Percentiles rank a stretch among this genome's conserved stretches.
phyloP scores from a whole-genome alignment of 2,113 vertebrate species.

The Sinocyclocheilus anophthalmus region DNA sequence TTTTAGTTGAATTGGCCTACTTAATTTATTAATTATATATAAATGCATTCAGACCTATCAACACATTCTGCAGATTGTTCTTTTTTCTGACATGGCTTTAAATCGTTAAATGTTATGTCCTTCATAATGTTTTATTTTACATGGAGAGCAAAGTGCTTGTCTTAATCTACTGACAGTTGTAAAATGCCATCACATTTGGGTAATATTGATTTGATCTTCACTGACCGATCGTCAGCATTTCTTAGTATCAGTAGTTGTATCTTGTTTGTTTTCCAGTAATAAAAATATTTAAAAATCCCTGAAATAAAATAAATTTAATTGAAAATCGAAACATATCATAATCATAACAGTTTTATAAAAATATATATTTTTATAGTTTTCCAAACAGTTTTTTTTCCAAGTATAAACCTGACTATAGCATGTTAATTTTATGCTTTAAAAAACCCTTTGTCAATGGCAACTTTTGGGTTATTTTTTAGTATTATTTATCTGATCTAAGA shows the following conservation, averaged over 20 bases:
- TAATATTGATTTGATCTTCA: background rate
- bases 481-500: background rate
- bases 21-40: background rate
- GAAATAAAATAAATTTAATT: background rate
- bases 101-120: background rate
- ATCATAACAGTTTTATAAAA: background rate
- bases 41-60: too few relatives aligned
- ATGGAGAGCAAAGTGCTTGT: background rate
- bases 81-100: background rate
- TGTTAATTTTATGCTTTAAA: too few relatives aligned
- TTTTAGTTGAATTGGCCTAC: background rate
- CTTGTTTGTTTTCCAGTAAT: background rate
- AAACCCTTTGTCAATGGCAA: too few relatives aligned
- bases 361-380: too few relatives aligned
- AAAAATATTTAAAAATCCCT: background rate
- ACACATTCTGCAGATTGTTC: too few relatives aligned
- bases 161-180: background rate
- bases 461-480: background rate
- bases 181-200: too few relatives aligned
- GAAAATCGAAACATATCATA: background rate
- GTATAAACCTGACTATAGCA: too few relatives aligned
- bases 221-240: too few relatives aligned
- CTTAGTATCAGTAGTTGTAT: background rate
- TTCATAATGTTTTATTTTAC: background rate
- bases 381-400: too few relatives aligned